These are phyloP conservation scores for Muntiacus muntjak DNA, from an alignment of 2,113 vertebrate genomes.

Conservation along the genomic window DNA sequence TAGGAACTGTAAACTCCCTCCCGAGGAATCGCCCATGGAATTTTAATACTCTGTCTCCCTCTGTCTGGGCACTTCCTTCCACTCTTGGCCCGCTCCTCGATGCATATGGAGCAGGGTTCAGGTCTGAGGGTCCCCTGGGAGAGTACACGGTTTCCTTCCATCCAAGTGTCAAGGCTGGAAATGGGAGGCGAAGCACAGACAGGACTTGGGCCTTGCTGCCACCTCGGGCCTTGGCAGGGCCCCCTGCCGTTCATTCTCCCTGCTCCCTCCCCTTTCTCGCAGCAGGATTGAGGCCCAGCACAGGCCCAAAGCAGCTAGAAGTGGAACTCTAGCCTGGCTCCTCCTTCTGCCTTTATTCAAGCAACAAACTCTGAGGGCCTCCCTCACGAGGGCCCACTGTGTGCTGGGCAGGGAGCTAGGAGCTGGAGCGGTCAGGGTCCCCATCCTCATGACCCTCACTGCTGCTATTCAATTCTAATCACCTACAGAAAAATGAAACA, in stretches of 20 bases:
- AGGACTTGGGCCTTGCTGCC: neutral
- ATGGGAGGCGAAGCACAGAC: neutral
- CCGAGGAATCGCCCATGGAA: neutral
- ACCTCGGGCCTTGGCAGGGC: neutral
- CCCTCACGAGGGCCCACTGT: neutral
- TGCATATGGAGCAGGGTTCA: slow-evolving; percentile 21
- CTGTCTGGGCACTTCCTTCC: slow-evolving; percentile 39
- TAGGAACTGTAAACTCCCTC: slow-evolving; percentile 47
- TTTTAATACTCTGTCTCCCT: slow-evolving; percentile 48
- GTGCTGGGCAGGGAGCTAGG: neutral
- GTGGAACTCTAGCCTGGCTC: neutral
- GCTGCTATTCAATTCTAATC: neutral
- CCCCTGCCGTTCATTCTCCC: fast-evolving
- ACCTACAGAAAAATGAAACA: neutral
- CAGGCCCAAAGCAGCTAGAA: neutral
- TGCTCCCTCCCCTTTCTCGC: neutral
- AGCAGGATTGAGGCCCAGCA: neutral
- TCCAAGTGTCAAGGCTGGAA: neutral
- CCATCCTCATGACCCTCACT: neutral
- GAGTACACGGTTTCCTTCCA: neutral
- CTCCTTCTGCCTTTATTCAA: neutral
- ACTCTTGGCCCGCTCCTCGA: neutral
- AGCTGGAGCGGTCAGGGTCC: neutral
- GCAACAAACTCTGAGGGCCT: neutral
- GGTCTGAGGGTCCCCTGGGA: neutral